Evolutionary conservation across 2,888 invertebrate genomes (phyloP).

Genomic region (Hypselothyrea guttata): DNA sequence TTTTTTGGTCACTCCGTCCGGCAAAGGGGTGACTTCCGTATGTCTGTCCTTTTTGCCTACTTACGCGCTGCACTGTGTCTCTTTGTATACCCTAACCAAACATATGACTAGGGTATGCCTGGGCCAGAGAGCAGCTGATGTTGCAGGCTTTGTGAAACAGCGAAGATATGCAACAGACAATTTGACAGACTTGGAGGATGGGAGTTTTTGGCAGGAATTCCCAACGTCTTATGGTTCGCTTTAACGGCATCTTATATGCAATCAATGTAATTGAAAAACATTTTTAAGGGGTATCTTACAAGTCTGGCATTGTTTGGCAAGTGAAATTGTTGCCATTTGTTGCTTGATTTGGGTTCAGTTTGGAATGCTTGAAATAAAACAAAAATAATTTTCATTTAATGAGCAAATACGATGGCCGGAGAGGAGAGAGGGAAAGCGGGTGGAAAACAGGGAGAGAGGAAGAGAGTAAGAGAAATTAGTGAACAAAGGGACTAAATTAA

Average conservation of each 20-base stretch:
- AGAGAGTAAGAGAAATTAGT: background rate
- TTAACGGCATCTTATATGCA: no score
- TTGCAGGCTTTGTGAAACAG: no score
- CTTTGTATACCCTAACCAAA: constrained; percentile 7
- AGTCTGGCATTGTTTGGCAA: background rate
- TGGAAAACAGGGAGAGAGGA: no score
- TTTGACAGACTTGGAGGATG: no score
- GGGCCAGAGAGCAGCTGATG: no score
- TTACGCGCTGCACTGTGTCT: constrained; percentile 8
- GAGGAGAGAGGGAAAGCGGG: no score
- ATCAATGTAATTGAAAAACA: constrained; percentile 1
- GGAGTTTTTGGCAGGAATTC: no score
- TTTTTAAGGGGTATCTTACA: constrained; percentile 7
- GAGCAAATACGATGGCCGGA: constrained; percentile 29
- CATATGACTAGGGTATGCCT: no score
- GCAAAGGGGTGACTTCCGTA: constrained; percentile 1
- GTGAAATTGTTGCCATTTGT: constrained; percentile 21
- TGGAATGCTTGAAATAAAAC: constrained; percentile 33
- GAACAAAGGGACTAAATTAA: constrained; percentile 28
- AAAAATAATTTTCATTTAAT: constrained; percentile 37
- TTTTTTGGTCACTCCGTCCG: background rate
- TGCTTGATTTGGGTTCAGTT: constrained; percentile 10
- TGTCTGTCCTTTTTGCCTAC: constrained; percentile 35
- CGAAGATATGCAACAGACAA: no score
- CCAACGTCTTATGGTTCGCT: no score